A percentile compares a stretch with the other conserved stretches of the same genome.
Evolutionary conservation across 2,113 vertebrate species (phyloP).

Genomic region (Nematolebias whitei): DNA sequence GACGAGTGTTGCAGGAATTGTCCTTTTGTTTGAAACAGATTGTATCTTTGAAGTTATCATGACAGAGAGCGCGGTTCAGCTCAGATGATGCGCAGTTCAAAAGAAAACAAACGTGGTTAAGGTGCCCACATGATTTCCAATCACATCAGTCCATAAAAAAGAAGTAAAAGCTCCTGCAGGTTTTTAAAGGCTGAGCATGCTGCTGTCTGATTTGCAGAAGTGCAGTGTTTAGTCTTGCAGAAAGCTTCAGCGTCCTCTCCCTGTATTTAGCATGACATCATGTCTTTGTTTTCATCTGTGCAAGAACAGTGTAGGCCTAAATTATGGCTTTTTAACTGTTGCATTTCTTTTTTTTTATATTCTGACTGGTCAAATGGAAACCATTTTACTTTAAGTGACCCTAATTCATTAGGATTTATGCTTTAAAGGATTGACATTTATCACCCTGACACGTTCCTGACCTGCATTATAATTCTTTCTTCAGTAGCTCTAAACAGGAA

Average conservation of each 20-base stretch:
- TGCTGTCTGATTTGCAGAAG: not conserved
- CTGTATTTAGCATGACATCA: not conserved
- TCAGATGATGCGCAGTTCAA: not conserved
- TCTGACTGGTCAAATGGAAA: conserved; percentile 13
- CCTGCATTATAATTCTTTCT: conserved; percentile 29
- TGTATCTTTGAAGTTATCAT: not conserved
- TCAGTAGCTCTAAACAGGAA: not conserved
- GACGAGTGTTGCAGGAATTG: not conserved
- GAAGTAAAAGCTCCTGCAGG: not conserved
- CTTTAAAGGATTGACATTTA: conserved; percentile 6
- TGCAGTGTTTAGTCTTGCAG: not conserved
- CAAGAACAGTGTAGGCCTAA: conserved; percentile 17
- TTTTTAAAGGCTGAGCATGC: not conserved
- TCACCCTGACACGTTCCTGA: conserved; percentile 33
- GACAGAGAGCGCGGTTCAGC: not conserved
- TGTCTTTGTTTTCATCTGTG: not conserved
- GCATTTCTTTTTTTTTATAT: not conserved
- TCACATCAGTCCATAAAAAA: not conserved
- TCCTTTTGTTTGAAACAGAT: conserved; percentile 1
- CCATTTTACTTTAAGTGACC: conserved; percentile 2
- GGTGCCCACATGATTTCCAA: not conserved
- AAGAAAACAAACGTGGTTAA: not conserved
- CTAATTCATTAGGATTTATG: not conserved
- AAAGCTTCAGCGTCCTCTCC: not conserved
- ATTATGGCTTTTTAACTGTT: conserved; percentile 10